Base-by-base conservation (phyloP, 1,140 invertebrate genomes). In the Drosophila mauritiana region DNA sequence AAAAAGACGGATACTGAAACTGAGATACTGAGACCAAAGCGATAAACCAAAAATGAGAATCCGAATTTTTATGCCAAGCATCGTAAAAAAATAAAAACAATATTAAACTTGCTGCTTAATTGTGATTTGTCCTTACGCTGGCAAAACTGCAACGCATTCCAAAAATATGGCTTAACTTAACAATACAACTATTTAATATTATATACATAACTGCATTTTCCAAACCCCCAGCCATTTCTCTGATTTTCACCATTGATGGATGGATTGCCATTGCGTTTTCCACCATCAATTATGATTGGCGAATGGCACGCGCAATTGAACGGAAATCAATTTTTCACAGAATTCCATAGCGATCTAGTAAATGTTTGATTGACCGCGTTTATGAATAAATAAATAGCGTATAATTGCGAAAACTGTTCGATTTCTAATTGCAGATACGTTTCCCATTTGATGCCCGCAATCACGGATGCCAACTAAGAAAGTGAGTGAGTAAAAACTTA, bases 381-480 rank as follows among this genome's bases (percentile, higher is more conserved):
- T 53, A 22, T 46, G 4, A 39, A 68, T 70, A 37, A 12, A 48
- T 56, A 27, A 57, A 48, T 56, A 12, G 7, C 7, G n/a, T 25
- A 13, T 45, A 51, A 59, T 59, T 72, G 37, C 51, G 22, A 0
- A 31, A 43, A 43, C 17, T 39, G 31, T 52, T 72, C 37, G 12
- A 37, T 36, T 39, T 72, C 40, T 57, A 27, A 56, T 70, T 72
- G 12, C 65, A 70, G 52, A 25, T 43, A 42, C 20, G 37, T n/a
- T 46, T 45, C 10, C 10, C 52, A 46, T 56, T 56, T 13, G 25
- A 3, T 17, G n/a, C 6, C 8, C n/a, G 4, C 0, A 20, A 62
- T 20, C 27, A 31, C n/a, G 25, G 10, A 48, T 15, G 1, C 11
- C 7, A 22, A 54, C 10, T 12, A 8, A 51, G 10, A 10, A 11